Evolutionary conservation across 2,888 invertebrate species (phyloP), one percentile per base, ranked within the genome.

Genomic region (Orthonevra nobilis): DNA sequence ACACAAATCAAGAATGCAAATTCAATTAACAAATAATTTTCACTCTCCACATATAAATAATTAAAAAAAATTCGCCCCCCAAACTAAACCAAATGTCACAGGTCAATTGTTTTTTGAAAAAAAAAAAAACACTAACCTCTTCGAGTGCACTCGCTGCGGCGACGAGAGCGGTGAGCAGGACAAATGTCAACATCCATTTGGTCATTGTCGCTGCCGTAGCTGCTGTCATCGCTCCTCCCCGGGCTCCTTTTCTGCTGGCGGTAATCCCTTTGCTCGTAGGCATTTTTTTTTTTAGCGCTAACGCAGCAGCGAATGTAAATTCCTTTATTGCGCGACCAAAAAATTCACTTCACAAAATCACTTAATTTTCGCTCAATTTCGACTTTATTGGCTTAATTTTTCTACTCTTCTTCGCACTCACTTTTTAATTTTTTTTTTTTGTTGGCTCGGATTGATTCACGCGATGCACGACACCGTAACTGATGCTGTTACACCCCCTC

Each of bases 181-280:
- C 68, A 68, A 72, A 72, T 46, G 81, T 81, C 81, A 81, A 81
- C 72, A 81, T 72, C 77, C 77, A 81, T 23, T 81, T 81, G 46
- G 66, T 58, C 66, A 66, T 79, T 72, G 68, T 48, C 56, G 61
- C 52, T 68, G 61, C 38, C 68, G 81, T 58, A 50, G 48, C 30
- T 60, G 61, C 52, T 68, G 61, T 32, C 68, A 77, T 58, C 58
- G 48, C 30, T 60, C 58, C 61, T 30, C 61, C 56, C 2, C 34
- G 38, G 38, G 23, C 58, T 56, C 75, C 60, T 10, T 34, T 72
- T 46, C 60, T 56, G 66, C 30, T 73, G 66, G n/a, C n/a, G n/a
- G 23, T 79, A 79, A 79, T 79, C 79, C 79, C 40, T 73, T 68
- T 73, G 44, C 56, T 79, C 48, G 60, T 40, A 73, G 79, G 61